Percentiles rank a stretch among this genome's conserved stretches.
phyloP scores from a whole-genome alignment of 2,888 invertebrate species.

The Caenorhabditis sinica region DNA sequence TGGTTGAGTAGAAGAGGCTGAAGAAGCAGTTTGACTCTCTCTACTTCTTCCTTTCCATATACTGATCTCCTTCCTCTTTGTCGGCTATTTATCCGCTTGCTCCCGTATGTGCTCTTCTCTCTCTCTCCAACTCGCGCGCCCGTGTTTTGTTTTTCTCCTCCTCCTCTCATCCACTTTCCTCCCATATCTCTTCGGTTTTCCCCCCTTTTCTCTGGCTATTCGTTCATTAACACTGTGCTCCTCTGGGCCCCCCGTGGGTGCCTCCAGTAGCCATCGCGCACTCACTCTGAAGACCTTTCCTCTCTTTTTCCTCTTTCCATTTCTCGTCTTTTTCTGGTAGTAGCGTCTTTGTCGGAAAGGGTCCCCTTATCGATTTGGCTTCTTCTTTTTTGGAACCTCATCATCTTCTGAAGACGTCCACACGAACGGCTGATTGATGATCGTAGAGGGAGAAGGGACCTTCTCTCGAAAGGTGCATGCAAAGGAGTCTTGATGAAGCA shows the following conservation, averaged over 20 bases:
- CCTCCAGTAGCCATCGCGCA: constrained; percentile 40
- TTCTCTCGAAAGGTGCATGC: neutral
- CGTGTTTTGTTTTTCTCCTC: constrained; percentile 37
- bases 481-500: constrained; percentile 26
- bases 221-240: constrained; percentile 60
- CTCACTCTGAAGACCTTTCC: constrained; percentile 41
- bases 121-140: neutral
- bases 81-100: constrained; percentile 45
- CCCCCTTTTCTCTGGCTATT: constrained; percentile 25
- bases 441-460: neutral
- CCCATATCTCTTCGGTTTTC: constrained; percentile 17
- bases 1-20: constrained; percentile 8
- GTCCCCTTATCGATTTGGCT: constrained; percentile 53
- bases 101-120: constrained; percentile 3
- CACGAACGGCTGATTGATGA: constrained; percentile 33
- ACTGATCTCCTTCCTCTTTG: constrained; percentile 34
- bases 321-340: constrained; percentile 19
- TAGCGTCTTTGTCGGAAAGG: neutral
- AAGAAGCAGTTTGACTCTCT: constrained; percentile 29
- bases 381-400: neutral
- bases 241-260: neutral
- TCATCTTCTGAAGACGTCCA: constrained; percentile 26
- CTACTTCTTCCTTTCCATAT: constrained; percentile 8
- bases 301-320: constrained; percentile 32
- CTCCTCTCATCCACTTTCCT: constrained; percentile 1